Percentiles rank a stretch among this genome's conserved stretches.
Conservation (phyloP, 1,140 invertebrate species). For the Drosophila athabasca region DNA sequence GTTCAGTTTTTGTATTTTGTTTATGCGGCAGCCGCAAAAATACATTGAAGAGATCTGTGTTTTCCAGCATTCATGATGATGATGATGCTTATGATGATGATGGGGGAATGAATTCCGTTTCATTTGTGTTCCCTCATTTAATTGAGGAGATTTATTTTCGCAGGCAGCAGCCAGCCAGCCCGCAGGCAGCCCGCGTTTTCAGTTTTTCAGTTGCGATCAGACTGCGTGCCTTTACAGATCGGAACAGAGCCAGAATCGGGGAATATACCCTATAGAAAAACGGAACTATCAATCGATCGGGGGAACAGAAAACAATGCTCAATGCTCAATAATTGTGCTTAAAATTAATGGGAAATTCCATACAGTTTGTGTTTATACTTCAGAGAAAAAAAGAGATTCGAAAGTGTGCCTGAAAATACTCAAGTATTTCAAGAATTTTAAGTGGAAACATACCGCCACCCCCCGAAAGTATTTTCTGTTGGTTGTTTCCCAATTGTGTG, state of each 20-base stretch:
- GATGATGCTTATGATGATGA: not conserved
- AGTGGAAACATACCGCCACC: constrained; percentile 53
- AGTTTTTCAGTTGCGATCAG: constrained; percentile 64
- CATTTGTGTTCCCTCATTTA: constrained; percentile 69
- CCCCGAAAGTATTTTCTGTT: constrained; percentile 15
- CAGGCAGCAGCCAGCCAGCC: constrained; percentile 26
- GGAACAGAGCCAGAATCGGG: constrained; percentile 28
- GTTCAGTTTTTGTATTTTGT: constrained; percentile 38
- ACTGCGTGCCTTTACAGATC: constrained; percentile 48
- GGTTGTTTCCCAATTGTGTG: constrained; percentile 49
- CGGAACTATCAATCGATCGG: constrained; percentile 5
- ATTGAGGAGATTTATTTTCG: constrained; percentile 74
- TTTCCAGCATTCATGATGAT: constrained; percentile 32
- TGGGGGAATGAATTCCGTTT: constrained; percentile 59
- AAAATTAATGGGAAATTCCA: constrained; percentile 27
- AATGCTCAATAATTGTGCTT: constrained; percentile 24
- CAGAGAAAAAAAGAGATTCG: constrained; percentile 15
- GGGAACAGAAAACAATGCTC: not conserved
- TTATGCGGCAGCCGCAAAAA: constrained; percentile 58
- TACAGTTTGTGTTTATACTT: constrained; percentile 50
- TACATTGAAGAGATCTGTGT: constrained; percentile 50
- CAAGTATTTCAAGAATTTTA: constrained; percentile 67
- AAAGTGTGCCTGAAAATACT: constrained; percentile 13
- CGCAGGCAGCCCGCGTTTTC: not conserved
- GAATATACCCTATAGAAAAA: not conserved